These are phyloP conservation scores for Oscheius sp. DNA, from an alignment of 2,888 invertebrate species.

Conservation along the genomic window DNA sequence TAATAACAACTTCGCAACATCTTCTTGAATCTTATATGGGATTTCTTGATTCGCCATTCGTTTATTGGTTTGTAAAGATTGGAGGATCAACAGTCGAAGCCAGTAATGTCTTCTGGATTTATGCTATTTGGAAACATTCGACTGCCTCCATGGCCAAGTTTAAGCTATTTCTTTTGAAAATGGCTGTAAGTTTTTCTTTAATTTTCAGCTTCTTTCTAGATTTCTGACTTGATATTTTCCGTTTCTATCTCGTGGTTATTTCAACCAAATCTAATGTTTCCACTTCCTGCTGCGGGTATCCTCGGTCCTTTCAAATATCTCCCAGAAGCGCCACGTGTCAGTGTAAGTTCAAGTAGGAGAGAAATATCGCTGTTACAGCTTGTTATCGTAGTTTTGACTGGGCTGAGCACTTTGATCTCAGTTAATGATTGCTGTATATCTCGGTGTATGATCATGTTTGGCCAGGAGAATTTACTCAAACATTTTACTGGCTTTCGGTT, in stretches of 20 bases:
- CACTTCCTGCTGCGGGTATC: not conserved
- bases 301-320: not conserved
- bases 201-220: not conserved
- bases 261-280: not conserved
- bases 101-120: not conserved
- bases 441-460: constrained; percentile 1
- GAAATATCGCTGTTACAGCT: not conserved
- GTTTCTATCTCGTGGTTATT: not conserved
- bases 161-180: not conserved
- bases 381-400: not conserved
- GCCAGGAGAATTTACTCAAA: not conserved
- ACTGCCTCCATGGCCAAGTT: not conserved
- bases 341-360: too few species aligned
- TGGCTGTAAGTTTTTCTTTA: not conserved
- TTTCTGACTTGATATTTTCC: not conserved
- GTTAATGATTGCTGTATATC: not conserved
- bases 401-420: not conserved
- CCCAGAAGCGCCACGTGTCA: too few species aligned
- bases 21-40: not conserved
- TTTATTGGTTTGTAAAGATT: not conserved
- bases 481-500: not conserved
- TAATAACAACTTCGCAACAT: too few species aligned
- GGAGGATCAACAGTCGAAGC: not conserved
- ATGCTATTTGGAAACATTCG: constrained; percentile 1
- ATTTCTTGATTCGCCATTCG: not conserved